Base-by-base conservation (phyloP, 2,797 vertebrate species). In the Myotis pilosus region DNA sequence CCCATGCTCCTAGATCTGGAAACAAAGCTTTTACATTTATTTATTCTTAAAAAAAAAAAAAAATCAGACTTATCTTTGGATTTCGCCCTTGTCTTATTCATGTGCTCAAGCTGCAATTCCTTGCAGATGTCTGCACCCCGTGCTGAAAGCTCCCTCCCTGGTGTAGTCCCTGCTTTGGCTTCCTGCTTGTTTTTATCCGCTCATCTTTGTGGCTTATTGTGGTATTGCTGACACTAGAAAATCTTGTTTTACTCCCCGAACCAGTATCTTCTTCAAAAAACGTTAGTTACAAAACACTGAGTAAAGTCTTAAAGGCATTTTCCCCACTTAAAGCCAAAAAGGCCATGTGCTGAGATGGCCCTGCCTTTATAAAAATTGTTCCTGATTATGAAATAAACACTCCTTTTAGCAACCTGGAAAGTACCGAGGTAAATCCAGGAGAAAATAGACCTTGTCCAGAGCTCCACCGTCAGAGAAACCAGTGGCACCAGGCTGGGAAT, bases 41-140 rank as follows among this genome's bases (percentile, higher is more conserved):
- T 95, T 92, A 78, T 84, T 81, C 69, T 87, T 22, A 2, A 33
- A 33, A 68, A 91, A 51, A 85, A 51, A 85, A 94, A n/a, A n/a
- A n/a, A 87, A 53, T 86, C 96, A 97, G 95, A 96, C 96, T 97
- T 97, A 95, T 96, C 91, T 95, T 97, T 97, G 97, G 97, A 96
- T 86, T 74, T 72, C 25, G 19, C 30, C 83, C 66, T 94, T 22
- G n/a, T 88, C 91, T 96, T 94, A 81, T 68, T 95, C 88, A 74
- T 64, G 86, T 6, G 66, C 71, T 83, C 74, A 62, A 47, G 78
- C 22, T 49, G 85, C 89, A 95, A 96, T 92, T 94, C 95, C 68
- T 97, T 89, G 69, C 95, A 95, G 96, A 96, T 51, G 96, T 84
- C 64, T 79, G 87, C 9, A 30, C 20, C 16, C 33, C 7, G 47